Evolutionary conservation across 2,888 invertebrate genomes (phyloP), one percentile per base, ranked within the genome.

Genomic region (Cyclophora punctaria): DNA sequence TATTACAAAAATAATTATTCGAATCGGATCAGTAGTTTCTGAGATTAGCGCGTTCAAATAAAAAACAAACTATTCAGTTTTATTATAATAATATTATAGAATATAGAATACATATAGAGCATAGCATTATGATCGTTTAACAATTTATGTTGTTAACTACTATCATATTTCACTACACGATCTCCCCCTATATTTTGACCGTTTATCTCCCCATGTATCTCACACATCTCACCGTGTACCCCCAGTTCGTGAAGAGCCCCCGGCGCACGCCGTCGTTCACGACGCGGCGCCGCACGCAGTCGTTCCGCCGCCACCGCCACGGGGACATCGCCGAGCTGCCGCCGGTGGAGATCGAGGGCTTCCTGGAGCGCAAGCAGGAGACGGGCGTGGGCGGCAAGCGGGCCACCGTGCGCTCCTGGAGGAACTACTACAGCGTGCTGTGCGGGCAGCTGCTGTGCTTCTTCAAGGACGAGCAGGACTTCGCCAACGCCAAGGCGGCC

Each of bases 371-470:
- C 48, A 99, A 99, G 79, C 98, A 99, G 74, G 96, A 98, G 64
- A 89, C 97, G 0, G 96, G 96, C 52, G 93, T 95, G 55, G 98
- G 98, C 5, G 98, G 97, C 7, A 98, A 97, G 82, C 94, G 96
- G 62, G 98, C 99, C 0, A 95, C 98, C 0, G 96, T 98, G 3
- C 91, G 99, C 3, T 96, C 97, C 0, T 99, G 99, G 99, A 97
- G 98, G 70, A 92, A 92, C 50, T 96, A 95, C 87, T 96, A 98
- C 83, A 95, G 97, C 0, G 98, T 98, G 50, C 90, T 99, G 34
- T 99, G 98, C 75, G 99, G 99, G 0, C 99, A 99, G 77, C 88
- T 98, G 65, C 88, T 99, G 48, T 98, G 98, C 87, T 99, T 99
- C 93, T 99, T 99, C 90, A 95, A 98, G 73, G 98, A 98, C 75